phyloP scores from a whole-genome alignment of 37 sponge, comb jelly and placozoan genomes.

The Axinella damicornis region DNA sequence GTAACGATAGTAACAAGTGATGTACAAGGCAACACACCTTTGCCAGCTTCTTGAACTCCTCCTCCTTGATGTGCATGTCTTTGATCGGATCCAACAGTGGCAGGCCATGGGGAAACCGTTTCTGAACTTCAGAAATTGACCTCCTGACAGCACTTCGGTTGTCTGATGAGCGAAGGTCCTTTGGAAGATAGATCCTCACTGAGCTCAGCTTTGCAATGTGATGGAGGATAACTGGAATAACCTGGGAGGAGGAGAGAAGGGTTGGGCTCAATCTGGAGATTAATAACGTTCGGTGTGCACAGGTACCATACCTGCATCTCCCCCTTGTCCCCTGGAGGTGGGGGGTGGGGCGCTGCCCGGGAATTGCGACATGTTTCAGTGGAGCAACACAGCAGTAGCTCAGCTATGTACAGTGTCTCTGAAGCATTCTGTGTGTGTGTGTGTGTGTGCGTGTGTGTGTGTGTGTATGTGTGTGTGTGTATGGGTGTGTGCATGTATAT shows the following conservation, averaged over 20 bases:
- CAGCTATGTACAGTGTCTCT: constrained; percentile 84
- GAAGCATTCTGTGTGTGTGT: constrained; percentile 36
- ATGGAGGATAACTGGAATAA: constrained; percentile 84
- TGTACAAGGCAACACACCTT: constrained; percentile 44
- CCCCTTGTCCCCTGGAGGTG: constrained; percentile 80
- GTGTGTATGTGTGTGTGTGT: not conserved
- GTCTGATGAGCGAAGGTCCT: constrained; percentile 83
- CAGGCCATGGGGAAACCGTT: constrained; percentile 88
- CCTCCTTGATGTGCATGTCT: constrained; percentile 95
- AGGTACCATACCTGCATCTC: constrained; percentile 86
- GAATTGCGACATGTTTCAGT: constrained; percentile 68
- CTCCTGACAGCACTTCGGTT: constrained; percentile 62
- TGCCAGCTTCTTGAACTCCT: constrained; percentile 78
- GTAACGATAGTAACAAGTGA: not conserved
- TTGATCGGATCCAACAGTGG: constrained; percentile 92
- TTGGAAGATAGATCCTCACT: constrained; percentile 91
- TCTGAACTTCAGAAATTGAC: constrained; percentile 86
- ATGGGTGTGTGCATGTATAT: not conserved
- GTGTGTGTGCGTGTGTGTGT: too few relatives aligned
- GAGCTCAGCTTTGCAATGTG: constrained; percentile 81
- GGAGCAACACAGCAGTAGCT: constrained; percentile 87
- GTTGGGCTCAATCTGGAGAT: too few relatives aligned
- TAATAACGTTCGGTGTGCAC: too few relatives aligned
- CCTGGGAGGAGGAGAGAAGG: too few relatives aligned
- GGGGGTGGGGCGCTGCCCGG: constrained; percentile 78